Conservation (phyloP, 1,140 invertebrate genomes). For the Neodiprion pinetum region DNA sequence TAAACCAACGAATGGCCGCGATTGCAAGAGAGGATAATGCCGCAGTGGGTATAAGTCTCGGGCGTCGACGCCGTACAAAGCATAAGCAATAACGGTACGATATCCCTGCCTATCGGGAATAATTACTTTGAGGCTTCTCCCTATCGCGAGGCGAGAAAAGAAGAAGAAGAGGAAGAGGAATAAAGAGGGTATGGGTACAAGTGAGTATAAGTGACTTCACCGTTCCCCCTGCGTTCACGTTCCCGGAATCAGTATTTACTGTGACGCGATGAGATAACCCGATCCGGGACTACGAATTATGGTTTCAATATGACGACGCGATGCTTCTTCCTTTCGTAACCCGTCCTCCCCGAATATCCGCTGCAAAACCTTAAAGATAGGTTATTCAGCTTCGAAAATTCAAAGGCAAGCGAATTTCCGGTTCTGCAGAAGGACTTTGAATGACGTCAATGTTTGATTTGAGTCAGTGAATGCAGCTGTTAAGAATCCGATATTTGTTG, state of each 20-base stretch:
- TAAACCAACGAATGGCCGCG: slow-evolving; percentile 3
- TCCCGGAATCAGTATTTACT: slow-evolving; percentile 5
- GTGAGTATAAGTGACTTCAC: slow-evolving; percentile 7
- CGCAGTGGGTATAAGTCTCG: neutral
- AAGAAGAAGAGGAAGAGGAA: neutral
- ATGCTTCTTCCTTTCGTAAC: neutral
- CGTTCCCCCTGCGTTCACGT: neutral
- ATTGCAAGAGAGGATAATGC: slow-evolving; percentile 2
- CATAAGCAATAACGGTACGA: slow-evolving; percentile 2
- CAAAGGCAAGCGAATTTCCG: too few relatives aligned
- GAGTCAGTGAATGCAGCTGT: too few relatives aligned
- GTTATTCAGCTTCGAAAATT: too few relatives aligned
- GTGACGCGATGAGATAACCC: slow-evolving; percentile 4
- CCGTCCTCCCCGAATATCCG: neutral
- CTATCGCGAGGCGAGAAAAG: neutral
- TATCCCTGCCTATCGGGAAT: slow-evolving; percentile 1
- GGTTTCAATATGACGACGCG: neutral
- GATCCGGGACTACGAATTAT: slow-evolving; percentile 1
- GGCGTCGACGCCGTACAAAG: neutral
- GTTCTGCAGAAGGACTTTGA: too few relatives aligned
- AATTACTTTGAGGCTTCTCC: neutral
- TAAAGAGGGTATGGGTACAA: neutral
- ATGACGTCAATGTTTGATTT: too few relatives aligned
- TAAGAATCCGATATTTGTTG: too few relatives aligned
- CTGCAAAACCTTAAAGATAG: too few relatives aligned